Base-by-base conservation (phyloP, 2,888 invertebrate species). In the Gisinianus flammeolus region DNA sequence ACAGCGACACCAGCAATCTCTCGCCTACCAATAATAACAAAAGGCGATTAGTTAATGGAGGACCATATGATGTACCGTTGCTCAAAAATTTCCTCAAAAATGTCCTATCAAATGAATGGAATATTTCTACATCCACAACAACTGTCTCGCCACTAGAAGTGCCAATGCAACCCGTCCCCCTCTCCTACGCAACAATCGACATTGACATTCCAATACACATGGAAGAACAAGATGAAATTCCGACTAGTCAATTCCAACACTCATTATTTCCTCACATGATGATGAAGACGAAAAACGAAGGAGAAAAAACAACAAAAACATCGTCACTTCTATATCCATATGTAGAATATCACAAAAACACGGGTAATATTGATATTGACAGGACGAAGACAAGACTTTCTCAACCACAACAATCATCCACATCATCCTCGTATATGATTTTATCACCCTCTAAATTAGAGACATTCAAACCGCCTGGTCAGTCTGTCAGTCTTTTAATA, bases 71-170 rank as follows among this genome's bases (percentile, higher is more conserved):
- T 83, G 77, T 82, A 79, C 83, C 84, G 76, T 81, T 84, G 80
- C 71, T 84, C 30, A 83, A 84, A 69, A 83, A 84, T 82, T 84
- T 84, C 77, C 80, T 84, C 33, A 83, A 84, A 83, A 84, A 83
- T 76, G 83, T 84, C 44, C 80, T 84, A 68, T 74, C 80, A 69
- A 83, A 81, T 81, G 84, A 83, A 79, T 81, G 83, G 80, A 81
- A 75, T 68, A 76, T 81, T 22, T 72, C 81, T 19, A 73, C 71
- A n/a, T 68, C 79, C 28, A 72, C 76, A 24, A 73, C 81, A 24
- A 62, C 26, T 12, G 10, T 2, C 12, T 16, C 67, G 24, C 35
- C 26, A 62, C 10, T 26, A 67, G 74, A 22, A 77, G 78, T 66
- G 73, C 78, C 58, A 30, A 44, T 62, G 16, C 62, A 26, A 24